Conservation (phyloP, 2,797 vertebrate genomes). For the Myotis planiceps region DNA sequence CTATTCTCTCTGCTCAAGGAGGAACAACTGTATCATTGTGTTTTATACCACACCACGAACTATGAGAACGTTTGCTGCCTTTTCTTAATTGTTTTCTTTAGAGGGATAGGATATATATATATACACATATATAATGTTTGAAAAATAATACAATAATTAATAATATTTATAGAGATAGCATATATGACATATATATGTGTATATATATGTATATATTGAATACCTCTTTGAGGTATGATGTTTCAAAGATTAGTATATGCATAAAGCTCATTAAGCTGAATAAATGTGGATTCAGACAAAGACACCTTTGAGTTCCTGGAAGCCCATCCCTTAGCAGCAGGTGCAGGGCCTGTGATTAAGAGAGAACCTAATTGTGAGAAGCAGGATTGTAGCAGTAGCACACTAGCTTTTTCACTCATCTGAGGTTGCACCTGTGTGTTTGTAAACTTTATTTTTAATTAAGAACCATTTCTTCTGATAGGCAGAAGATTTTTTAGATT, state of each 20-base stretch:
- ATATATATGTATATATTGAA: neutral
- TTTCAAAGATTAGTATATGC: constrained; percentile 41
- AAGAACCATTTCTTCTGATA: constrained; percentile 35
- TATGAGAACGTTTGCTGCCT: constrained; percentile 19
- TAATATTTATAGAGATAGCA: neutral
- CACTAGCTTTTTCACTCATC: constrained; percentile 46
- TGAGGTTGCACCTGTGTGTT: constrained; percentile 49
- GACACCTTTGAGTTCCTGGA: constrained; percentile 13
- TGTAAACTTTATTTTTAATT: constrained; percentile 42
- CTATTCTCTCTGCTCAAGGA: constrained; percentile 26
- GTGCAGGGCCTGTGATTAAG: neutral
- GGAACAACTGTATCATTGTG: neutral
- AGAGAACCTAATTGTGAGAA: constrained; percentile 39
- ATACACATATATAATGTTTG: neutral
- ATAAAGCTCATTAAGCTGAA: constrained; percentile 62
- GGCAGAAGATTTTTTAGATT: neutral
- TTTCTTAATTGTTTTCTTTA: constrained; percentile 34
- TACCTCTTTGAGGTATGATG: constrained; percentile 40
- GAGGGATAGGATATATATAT: neutral
- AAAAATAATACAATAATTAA: neutral
- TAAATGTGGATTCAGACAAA: constrained; percentile 54
- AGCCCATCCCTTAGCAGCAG: constrained; percentile 46
- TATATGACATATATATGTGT: neutral
- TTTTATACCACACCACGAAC: neutral
- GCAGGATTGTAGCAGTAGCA: neutral